Evolutionary conservation across 2,113 vertebrate species (phyloP).

Genomic region (Cairina moschata): DNA sequence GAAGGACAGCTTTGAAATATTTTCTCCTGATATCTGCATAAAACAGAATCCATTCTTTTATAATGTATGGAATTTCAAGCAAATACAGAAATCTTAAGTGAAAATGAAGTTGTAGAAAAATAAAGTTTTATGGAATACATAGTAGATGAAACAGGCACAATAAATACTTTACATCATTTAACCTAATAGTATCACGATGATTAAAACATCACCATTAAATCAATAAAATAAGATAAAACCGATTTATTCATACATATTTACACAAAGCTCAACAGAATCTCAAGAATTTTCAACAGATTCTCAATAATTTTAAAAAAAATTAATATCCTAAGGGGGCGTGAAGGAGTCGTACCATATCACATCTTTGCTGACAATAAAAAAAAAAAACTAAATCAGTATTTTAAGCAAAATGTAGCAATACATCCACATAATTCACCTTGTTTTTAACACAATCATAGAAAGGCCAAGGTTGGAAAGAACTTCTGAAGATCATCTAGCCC

Average conservation of each 20-base stretch:
- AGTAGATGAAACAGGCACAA: neutral
- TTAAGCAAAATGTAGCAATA: neutral
- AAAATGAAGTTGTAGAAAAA: neutral
- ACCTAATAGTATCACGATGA: neutral
- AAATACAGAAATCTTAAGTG: neutral
- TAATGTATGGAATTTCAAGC: neutral
- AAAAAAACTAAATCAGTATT: neutral
- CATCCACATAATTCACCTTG: neutral
- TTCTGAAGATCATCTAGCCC: too few relatives aligned
- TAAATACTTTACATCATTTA: neutral
- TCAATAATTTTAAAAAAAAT: neutral
- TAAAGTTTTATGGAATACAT: neutral
- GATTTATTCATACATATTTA: conserved; percentile 13
- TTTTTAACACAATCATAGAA: neutral
- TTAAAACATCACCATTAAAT: conserved; percentile 6
- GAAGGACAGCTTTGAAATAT: neutral
- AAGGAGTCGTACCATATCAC: neutral
- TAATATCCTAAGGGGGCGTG: neutral
- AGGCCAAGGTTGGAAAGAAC: too few relatives aligned
- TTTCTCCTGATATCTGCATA: neutral
- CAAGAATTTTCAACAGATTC: neutral
- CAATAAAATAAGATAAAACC: neutral
- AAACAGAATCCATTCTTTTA: neutral
- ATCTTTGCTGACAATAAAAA: neutral
- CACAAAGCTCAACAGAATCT: neutral